Percentiles rank a stretch among this genome's conserved stretches.
These are phyloP conservation scores for Spongilla lacustris DNA, from an alignment of 37 sponge, comb jelly and placozoan species.

Conservation along the genomic window DNA sequence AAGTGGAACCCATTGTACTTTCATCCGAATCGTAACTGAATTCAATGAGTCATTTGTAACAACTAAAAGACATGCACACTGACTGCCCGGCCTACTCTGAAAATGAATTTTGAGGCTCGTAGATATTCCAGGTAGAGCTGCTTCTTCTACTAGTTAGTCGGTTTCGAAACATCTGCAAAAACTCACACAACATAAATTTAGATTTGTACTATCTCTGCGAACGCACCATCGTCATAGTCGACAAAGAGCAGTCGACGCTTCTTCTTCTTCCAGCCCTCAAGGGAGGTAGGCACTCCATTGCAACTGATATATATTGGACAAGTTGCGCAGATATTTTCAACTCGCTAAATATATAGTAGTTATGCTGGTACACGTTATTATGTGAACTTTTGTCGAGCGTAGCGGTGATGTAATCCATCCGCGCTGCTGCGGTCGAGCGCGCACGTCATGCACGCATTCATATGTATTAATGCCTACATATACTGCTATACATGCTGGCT, in stretches of 20 bases:
- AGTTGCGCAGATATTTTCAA: no score
- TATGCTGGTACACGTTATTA: no score
- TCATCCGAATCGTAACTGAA: background rate
- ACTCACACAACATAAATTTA: background rate
- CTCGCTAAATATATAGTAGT: no score
- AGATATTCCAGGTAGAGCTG: background rate
- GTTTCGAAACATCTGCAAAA: background rate
- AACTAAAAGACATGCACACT: background rate
- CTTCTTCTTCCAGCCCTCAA: background rate
- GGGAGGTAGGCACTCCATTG: background rate
- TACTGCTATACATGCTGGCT: no score
- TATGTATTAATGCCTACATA: no score
- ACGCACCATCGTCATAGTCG: background rate
- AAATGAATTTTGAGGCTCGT: background rate
- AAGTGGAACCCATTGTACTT: background rate
- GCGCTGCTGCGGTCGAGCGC: no score
- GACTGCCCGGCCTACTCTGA: background rate
- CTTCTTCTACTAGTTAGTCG: background rate
- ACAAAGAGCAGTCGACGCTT: background rate
- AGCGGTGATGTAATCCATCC: no score
- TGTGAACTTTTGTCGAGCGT: no score
- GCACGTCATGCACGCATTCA: no score
- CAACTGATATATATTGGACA: no score
- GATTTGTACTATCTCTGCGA: background rate
- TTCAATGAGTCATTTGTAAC: no score